Base-by-base conservation (phyloP, 2,113 vertebrate genomes). In the Athene cunicularia region DNA sequence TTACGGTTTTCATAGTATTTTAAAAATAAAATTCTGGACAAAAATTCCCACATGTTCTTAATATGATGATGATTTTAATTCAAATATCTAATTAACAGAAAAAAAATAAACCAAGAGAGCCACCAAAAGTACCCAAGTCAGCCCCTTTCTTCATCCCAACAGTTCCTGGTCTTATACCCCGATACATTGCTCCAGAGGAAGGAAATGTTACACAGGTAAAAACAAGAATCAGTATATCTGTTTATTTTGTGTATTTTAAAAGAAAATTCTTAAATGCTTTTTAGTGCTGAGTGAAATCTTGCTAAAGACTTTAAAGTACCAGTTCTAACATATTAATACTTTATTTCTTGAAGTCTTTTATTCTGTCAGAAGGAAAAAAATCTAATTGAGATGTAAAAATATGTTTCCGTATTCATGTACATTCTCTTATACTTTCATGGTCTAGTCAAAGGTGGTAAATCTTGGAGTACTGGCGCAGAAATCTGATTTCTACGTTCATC, bases 121-220 rank as follows among this genome's bases (percentile, higher is more conserved):
- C 99, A 49, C 99, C 99, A 8, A 98, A 98, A 95, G 97, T 99
- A 90, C 98, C 99, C 1, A 98, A 98, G 82, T 97, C 99, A 4
- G 99, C 99, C 8, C 99, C 99, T 11, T 99, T 99, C 98, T 99
- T 99, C 95, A 99, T 99, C 90, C 99, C 99, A 47, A 99, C 99
- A 3, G 55, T 99, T 97, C 98, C 99, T 66, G 99, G 99, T 59
- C 98, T 99, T 60, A 97, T 98, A 12, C 99, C 99, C 28, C 98
- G 80, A 58, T 99, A 99, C 7, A 58, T 96, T 64, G 43, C 86
- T 19, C 97, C 98, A 67, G 98, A 97, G 18, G 95, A 97, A 73
- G 97, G 80, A 72, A 95, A 58, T 30, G 87, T 96, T 35, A 83
- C 76, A 27, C 98, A 99, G 98, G 99, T 99, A 97, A 97, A 88